phyloP scores from a whole-genome alignment of 2,113 vertebrate species.

The Raja brachyura region DNA sequence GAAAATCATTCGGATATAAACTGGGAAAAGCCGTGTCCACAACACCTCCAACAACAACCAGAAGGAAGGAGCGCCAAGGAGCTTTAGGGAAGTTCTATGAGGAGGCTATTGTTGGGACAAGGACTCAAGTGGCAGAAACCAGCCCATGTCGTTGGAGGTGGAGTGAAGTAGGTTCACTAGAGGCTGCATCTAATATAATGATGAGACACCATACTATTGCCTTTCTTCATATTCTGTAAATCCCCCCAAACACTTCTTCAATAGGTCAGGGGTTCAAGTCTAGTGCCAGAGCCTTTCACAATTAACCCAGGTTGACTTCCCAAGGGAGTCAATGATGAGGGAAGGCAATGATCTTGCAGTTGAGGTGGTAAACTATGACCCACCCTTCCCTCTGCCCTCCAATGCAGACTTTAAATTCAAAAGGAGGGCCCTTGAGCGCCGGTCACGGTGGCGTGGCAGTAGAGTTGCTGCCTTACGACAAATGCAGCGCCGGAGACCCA shows the following conservation, averaged over 20 bases:
- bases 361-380: not conserved
- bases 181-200: not conserved
- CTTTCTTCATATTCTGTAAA: not conserved
- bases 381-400: not conserved
- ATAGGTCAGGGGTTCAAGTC: too few species aligned
- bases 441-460: too few species aligned
- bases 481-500: too few species aligned
- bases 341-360: not conserved
- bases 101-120: not conserved
- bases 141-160: not conserved
- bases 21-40: not conserved
- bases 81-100: not conserved
- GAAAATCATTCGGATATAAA: not conserved
- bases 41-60: not conserved
- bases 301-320: too few species aligned
- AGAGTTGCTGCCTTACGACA: too few species aligned
- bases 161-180: not conserved
- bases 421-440: not conserved
- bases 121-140: not conserved
- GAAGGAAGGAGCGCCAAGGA: too few species aligned
- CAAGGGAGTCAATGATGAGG: not conserved
- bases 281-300: too few species aligned
- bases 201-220: not conserved
- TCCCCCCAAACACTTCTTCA: too few species aligned
- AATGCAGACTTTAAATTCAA: not conserved